phyloP scores from a whole-genome alignment of 2,797 vertebrate species.

The Alosa sapidissima region DNA sequence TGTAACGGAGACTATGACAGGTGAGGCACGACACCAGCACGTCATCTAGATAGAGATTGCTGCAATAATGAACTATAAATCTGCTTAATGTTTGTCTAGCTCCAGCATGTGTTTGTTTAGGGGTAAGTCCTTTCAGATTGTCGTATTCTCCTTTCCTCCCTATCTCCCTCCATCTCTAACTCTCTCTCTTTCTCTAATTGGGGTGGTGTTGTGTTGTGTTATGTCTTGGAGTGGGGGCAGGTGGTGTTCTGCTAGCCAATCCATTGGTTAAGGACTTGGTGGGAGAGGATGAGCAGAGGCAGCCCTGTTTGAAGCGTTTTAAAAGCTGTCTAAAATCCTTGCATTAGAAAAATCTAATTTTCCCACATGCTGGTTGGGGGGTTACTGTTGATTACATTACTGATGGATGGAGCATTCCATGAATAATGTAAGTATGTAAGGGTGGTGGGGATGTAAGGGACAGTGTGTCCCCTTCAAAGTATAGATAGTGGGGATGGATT shows the following conservation, averaged over 20 bases:
- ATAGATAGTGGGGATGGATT: background rate
- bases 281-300: background rate
- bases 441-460: background rate
- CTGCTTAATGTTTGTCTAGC: too few species aligned
- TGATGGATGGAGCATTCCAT: background rate
- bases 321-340: background rate
- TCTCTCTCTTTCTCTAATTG: background rate
- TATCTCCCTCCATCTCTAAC: too few species aligned
- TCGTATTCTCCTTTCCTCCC: background rate
- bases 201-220: background rate
- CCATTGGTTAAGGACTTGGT: background rate
- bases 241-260: background rate
- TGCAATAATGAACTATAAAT: background rate
- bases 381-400: background rate
- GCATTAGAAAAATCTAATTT: background rate
- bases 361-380: background rate
- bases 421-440: background rate
- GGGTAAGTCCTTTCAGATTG: too few species aligned
- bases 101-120: too few species aligned
- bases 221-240: background rate
- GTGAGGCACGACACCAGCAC: slow-evolving; percentile 57
- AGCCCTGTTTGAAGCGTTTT: background rate
- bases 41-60: background rate
- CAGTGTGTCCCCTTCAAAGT: background rate
- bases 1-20: slow-evolving; percentile 91